phyloP scores from a whole-genome alignment of 2,113 vertebrate genomes.

The Mystacornis crossleyi region DNA sequence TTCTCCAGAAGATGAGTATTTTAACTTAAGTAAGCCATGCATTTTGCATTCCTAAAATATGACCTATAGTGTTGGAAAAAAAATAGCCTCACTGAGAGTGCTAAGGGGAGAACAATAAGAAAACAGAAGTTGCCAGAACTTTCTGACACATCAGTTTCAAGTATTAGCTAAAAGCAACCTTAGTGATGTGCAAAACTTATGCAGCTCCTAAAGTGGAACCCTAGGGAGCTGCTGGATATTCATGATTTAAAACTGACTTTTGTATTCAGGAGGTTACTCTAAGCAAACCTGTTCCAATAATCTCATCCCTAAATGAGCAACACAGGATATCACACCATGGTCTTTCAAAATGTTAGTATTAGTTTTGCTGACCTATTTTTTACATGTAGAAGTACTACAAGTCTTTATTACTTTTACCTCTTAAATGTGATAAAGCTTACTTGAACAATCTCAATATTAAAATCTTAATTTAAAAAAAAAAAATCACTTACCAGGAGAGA shows the following conservation, averaged over 20 bases:
- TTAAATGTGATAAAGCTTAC: background rate
- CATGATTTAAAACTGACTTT: background rate
- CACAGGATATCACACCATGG: background rate
- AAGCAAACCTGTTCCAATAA: background rate
- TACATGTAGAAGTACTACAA: background rate
- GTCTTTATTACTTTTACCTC: background rate
- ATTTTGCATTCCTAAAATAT: background rate
- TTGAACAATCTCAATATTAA: background rate
- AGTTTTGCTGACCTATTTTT: background rate
- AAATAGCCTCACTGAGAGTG: background rate
- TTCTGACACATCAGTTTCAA: background rate
- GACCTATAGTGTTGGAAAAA: background rate
- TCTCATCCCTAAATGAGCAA: background rate
- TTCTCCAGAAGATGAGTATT: background rate
- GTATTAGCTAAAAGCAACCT: background rate
- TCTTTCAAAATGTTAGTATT: background rate
- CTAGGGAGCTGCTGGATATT: background rate
- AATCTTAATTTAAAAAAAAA: background rate
- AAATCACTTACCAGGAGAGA: conserved; percentile 89
- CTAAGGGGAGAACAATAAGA: background rate
- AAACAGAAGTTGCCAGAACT: background rate
- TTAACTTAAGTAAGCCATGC: background rate
- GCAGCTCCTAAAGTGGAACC: background rate
- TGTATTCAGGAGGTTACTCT: background rate
- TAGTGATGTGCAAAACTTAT: background rate